These are phyloP conservation scores for Argopecten irradians DNA, from an alignment of 1,140 invertebrate genomes.

Conservation along the genomic window DNA sequence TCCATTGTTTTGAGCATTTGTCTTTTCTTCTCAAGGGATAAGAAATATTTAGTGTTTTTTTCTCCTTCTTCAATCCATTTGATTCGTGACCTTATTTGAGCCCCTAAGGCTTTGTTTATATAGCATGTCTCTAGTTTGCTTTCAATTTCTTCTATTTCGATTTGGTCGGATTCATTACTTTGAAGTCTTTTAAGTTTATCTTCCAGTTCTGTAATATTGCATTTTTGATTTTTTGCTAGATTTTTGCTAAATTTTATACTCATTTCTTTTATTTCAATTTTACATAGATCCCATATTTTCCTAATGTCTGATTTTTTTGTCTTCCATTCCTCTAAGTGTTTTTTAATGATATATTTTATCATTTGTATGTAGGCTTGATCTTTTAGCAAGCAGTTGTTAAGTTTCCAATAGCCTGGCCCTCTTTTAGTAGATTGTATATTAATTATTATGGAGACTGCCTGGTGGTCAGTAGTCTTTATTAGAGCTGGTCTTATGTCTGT, in stretches of 20 bases:
- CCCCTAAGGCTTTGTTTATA: too few species aligned
- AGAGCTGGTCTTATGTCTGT: conserved; percentile 28
- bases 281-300: not conserved
- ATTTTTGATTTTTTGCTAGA: not conserved
- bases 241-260: not conserved
- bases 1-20: too few species aligned
- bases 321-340: too few species aligned
- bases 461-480: conserved; percentile 26
- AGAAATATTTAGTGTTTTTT: too few species aligned
- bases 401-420: not conserved
- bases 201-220: too few species aligned
- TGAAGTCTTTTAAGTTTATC: too few species aligned
- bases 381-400: not conserved
- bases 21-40: too few species aligned
- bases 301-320: not conserved
- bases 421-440: not conserved
- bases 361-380: not conserved
- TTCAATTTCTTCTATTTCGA: not conserved
- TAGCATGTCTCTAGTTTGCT: not conserved
- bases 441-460: not conserved
- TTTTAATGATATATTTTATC: not conserved
- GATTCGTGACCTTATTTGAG: too few species aligned
- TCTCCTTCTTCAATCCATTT: too few species aligned
- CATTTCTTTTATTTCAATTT: conserved; percentile 20
- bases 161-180: too few species aligned